A percentile compares a stretch with the other conserved stretches of the same genome.
phyloP scores from a whole-genome alignment of 2,888 invertebrate genomes.

The Prosopocoilus inquinatus region DNA sequence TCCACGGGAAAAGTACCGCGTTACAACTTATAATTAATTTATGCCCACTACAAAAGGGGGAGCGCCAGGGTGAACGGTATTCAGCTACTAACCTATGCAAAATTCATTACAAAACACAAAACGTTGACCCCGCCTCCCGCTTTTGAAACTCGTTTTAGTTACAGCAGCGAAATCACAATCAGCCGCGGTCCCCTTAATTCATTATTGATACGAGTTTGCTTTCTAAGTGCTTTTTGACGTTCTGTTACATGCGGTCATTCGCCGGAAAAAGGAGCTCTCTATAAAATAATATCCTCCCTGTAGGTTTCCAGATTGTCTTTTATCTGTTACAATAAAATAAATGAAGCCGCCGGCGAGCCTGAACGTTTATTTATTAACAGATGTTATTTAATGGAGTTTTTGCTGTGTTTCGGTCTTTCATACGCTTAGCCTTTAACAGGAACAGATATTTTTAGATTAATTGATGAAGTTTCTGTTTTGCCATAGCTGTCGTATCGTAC shows the following conservation, averaged over 20 bases:
- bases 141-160: not conserved
- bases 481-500: too few species aligned
- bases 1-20: not conserved
- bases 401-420: not conserved
- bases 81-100: slow-evolving; percentile 1
- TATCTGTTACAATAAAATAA: not conserved
- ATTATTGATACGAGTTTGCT: not conserved
- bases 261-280: too few species aligned
- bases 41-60: slow-evolving; percentile 4
- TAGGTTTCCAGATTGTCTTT: not conserved
- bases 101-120: slow-evolving; percentile 3
- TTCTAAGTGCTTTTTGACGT: slow-evolving; percentile 1
- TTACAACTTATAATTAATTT: slow-evolving; percentile 9
- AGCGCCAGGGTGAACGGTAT: not conserved
- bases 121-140: not conserved
- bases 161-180: not conserved
- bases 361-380: slow-evolving; percentile 1
- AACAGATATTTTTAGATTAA: too few species aligned
- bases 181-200: not conserved
- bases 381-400: not conserved
- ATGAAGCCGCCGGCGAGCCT: not conserved
- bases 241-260: not conserved
- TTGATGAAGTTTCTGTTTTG: too few species aligned
- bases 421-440: too few species aligned
- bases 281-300: too few species aligned